Evolutionary conservation across 1,140 invertebrate genomes (phyloP).

Genomic region (Paraescarpia echinospica): DNA sequence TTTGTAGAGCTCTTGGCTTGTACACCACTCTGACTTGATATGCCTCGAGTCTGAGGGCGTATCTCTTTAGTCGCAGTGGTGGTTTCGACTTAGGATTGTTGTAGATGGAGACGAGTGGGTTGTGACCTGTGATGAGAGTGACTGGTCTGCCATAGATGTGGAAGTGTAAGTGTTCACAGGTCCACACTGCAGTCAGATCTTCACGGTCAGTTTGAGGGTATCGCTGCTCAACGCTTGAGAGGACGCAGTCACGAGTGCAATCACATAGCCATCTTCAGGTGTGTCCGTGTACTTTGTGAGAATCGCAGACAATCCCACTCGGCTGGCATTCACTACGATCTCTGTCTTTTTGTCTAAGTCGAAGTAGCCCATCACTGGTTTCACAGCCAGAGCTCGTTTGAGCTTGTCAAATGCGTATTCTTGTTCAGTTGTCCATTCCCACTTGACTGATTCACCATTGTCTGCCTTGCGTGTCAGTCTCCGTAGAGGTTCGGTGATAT

Average conservation of each 20-base stretch:
- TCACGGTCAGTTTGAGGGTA: conserved; percentile 59
- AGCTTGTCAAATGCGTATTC: conserved; percentile 34
- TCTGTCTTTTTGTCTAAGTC: conserved; percentile 38
- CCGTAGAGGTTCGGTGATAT: not conserved
- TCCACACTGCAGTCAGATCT: conserved; percentile 53
- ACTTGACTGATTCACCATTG: not conserved
- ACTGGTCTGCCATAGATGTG: conserved; percentile 55
- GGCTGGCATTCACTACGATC: conserved; percentile 44
- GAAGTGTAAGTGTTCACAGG: conserved; percentile 54
- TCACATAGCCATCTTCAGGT: conserved; percentile 17
- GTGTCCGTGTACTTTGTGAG: conserved; percentile 28
- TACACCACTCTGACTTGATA: not conserved
- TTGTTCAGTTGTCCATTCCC: conserved; percentile 9
- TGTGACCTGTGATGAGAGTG: conserved; percentile 53
- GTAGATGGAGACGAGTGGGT: conserved; percentile 41
- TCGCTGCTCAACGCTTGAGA: conserved; percentile 36
- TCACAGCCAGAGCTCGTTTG: conserved; percentile 30
- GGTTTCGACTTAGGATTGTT: conserved; percentile 32
- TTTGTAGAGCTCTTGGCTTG: not conserved
- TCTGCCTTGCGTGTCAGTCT: conserved; percentile 5
- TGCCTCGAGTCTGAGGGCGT: too few species aligned
- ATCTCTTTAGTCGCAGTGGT: too few species aligned
- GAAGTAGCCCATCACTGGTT: too few species aligned
- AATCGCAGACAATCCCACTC: conserved; percentile 33
- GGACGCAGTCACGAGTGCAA: conserved; percentile 34